These are phyloP conservation scores for Malaclemys terrapin DNA, from an alignment of 2,113 vertebrate species.

Conservation along the genomic window DNA sequence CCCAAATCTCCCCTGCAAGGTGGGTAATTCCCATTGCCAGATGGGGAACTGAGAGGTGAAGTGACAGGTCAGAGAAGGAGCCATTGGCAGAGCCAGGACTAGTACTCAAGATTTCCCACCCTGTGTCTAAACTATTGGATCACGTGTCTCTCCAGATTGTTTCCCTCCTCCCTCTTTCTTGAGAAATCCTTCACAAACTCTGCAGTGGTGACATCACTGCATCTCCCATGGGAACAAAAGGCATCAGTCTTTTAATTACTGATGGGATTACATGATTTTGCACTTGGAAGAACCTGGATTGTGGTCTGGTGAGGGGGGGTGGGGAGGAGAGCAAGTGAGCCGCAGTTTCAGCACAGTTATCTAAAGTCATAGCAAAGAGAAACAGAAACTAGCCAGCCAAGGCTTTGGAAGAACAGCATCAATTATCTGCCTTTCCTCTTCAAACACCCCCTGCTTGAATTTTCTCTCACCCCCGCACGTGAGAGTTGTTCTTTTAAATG, in stretches of 20 bases:
- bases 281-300: neutral
- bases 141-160: neutral
- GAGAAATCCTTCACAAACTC: neutral
- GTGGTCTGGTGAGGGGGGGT: no score
- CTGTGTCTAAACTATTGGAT: neutral
- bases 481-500: neutral
- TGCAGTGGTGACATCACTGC: neutral
- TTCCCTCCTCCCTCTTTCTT: neutral
- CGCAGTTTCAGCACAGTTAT: neutral
- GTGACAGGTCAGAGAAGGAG: neutral
- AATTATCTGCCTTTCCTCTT: neutral
- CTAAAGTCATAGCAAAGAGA: neutral
- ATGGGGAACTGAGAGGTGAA: neutral
- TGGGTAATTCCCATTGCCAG: neutral
- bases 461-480: rapidly evolving
- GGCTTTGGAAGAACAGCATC: neutral
- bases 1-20: neutral
- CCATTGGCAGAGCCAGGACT: neutral
- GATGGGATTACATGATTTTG: neutral
- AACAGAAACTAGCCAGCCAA: neutral
- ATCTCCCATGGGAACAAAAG: neutral
- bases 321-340: neutral
- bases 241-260: neutral
- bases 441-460: rapidly evolving
- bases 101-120: neutral